phyloP scores from a whole-genome alignment of 2,797 vertebrate genomes.

The Lagodon rhomboides region DNA sequence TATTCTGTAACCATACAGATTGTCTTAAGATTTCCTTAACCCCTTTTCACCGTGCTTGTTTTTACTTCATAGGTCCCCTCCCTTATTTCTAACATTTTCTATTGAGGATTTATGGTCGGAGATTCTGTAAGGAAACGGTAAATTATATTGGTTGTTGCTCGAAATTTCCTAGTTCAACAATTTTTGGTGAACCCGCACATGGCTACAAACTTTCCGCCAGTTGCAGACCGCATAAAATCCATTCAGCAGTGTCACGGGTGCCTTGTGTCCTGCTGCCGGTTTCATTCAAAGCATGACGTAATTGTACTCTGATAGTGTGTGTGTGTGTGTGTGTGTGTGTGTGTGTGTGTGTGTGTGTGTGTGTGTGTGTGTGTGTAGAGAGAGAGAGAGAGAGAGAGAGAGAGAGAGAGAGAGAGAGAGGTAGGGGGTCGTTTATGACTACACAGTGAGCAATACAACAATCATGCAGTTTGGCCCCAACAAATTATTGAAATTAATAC shows the following conservation, averaged over 20 bases:
- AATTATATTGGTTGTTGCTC: neutral
- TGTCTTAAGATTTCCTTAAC: neutral
- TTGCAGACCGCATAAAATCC: constrained; percentile 6
- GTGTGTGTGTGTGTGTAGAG: neutral
- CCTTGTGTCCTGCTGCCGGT: constrained; percentile 8
- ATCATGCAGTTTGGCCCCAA: neutral
- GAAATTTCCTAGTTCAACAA: neutral
- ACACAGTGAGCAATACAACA: neutral
- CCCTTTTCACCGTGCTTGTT: neutral
- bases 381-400: neutral
- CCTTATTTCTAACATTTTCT: neutral
- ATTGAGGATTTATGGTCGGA: too few relatives aligned
- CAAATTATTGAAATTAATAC: neutral
- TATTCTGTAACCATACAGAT: too few relatives aligned
- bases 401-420: too few relatives aligned
- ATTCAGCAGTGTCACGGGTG: constrained; percentile 12
- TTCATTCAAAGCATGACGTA: constrained; percentile 55
- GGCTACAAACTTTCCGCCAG: neutral
- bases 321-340: constrained; percentile 43
- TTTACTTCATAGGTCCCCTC: neutral
- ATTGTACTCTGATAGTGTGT: constrained; percentile 26
- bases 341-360: constrained; percentile 38
- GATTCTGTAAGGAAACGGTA: neutral
- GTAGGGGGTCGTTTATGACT: neutral
- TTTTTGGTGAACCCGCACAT: neutral